Evolutionary conservation across 2,888 invertebrate genomes (phyloP), one percentile per base, ranked within the genome.

Genomic region (Syrista parreyssii): DNA sequence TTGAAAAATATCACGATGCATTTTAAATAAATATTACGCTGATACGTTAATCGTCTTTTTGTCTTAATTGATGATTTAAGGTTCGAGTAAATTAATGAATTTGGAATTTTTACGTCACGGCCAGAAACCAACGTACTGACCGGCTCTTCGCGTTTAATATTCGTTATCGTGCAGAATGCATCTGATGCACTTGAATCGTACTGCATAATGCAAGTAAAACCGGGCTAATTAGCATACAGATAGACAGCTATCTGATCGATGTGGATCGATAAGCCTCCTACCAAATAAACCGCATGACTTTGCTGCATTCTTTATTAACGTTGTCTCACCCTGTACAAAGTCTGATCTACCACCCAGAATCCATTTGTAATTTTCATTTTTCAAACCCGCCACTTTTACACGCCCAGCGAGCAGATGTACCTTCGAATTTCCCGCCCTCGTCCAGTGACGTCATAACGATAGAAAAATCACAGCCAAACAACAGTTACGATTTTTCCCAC

Each of bases 271-370:
- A 30, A 30, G 31, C 71, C 11, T 71, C 33, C 33, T 76, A 68
- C 68, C 77, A 74, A 74, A 74, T 69, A 71, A 77, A 75, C 74
- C 75, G 77, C 77, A 75, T 77, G 71, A 71, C 71, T 71, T 71
- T 34, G 71, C 71, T 32, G 30, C 71, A 33, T 34, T 71, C 31
- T 34, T 31, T 34, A 9, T 34, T 31, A 31, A 71, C 71, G 31
- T 23, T 71, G 30, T 30, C 31, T 31, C 71, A 23, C 30, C 31
- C 33, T 34, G 71, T 9, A 3, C 23, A 55, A 55, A 9, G 55
- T 9, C 55, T 9, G 55, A 9, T 55, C 55, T 23, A 55, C 55
- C 2, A 55, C 23, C 23, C 23, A 15, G 40, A 15, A 23, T 40
- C 9, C 0, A 55, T 23, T 55, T 9, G 55, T 55, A 23, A 23